phyloP scores from a whole-genome alignment of 2,113 vertebrate species.

The Phyllostomus discolor region DNA sequence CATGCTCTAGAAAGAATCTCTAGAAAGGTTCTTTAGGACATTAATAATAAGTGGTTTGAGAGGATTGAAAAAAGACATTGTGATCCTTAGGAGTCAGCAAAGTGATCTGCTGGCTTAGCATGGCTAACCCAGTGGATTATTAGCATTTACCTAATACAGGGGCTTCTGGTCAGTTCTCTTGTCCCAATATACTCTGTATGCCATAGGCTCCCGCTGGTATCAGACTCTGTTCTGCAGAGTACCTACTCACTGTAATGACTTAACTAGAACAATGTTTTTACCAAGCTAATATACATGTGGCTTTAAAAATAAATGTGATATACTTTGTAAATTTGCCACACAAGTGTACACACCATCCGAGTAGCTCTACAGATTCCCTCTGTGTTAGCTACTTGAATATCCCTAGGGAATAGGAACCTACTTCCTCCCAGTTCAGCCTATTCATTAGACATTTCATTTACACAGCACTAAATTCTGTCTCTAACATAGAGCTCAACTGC shows the following conservation, averaged over 20 bases:
- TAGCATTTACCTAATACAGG: neutral
- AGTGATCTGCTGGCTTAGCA: neutral
- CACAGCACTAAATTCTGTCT: neutral
- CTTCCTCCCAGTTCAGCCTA: neutral
- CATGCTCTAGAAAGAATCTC: neutral
- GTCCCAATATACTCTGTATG: neutral
- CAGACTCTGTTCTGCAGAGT: neutral
- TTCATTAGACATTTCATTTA: neutral
- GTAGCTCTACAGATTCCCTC: neutral
- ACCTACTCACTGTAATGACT: neutral
- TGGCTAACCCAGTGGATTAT: neutral
- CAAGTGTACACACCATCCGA: neutral
- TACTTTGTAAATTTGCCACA: neutral
- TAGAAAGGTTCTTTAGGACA: neutral
- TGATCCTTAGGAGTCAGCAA: neutral
- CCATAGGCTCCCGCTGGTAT: neutral
- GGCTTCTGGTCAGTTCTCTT: neutral
- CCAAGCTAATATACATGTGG: neutral
- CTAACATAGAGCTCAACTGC: neutral
- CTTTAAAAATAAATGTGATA: neutral
- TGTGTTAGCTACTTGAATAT: neutral
- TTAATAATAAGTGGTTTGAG: neutral
- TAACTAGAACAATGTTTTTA: neutral
- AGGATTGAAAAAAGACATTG: neutral
- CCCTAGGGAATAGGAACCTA: neutral